Percentiles rank a stretch among this genome's conserved stretches.
Evolutionary conservation across 2,113 vertebrate species (phyloP).

Genomic region (Lophotis ruficrista): DNA sequence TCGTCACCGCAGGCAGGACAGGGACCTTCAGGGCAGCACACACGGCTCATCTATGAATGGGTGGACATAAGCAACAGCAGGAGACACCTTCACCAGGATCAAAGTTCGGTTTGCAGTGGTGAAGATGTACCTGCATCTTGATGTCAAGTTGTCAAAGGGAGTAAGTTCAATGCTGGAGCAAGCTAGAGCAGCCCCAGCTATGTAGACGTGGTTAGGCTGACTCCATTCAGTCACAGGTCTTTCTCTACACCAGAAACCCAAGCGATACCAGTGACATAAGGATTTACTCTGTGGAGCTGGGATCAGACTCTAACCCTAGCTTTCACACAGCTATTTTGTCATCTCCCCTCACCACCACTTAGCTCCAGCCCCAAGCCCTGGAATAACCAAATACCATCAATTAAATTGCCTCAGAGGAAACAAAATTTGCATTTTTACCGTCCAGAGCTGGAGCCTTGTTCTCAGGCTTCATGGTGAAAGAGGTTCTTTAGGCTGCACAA

Average conservation of each 20-base stretch:
- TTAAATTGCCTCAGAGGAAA: not conserved
- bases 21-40: not conserved
- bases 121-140: not conserved
- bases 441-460: not conserved
- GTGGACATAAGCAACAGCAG: not conserved
- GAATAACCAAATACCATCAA: not conserved
- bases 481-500: not conserved
- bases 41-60: not conserved
- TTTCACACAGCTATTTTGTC: not conserved
- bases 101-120: not conserved
- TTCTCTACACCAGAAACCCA: not conserved
- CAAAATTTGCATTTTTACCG: not conserved
- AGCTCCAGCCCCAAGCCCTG: not conserved
- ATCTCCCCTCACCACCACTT: not conserved
- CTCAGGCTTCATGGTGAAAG: not conserved
- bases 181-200: not conserved
- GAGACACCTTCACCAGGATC: not conserved
- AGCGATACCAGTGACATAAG: not conserved
- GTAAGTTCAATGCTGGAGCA: not conserved
- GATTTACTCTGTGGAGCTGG: not conserved
- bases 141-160: not conserved
- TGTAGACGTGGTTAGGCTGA: not conserved
- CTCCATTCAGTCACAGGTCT: not conserved
- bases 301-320: not conserved
- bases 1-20: not conserved